Evolutionary conservation across 35 echinoderm and acorn worm species (phyloP).

Genomic region (Lytechinus pictus): DNA sequence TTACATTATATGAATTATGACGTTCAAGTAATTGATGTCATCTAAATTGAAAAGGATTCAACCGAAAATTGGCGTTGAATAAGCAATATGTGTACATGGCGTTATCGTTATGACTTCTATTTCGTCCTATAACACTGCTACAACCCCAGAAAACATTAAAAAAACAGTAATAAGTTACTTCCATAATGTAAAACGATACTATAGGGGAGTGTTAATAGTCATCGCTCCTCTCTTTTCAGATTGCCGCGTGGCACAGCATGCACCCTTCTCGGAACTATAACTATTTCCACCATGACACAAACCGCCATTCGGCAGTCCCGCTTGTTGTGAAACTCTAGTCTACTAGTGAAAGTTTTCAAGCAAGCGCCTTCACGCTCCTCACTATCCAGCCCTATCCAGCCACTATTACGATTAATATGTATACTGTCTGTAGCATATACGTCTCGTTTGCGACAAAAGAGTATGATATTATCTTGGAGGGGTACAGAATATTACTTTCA

Average conservation of each 20-base stretch:
- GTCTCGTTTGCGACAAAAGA: background rate
- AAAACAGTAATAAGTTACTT: too few species aligned
- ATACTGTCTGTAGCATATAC: background rate
- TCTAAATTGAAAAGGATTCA: too few species aligned
- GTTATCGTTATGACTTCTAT: too few species aligned
- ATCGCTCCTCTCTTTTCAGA: too few species aligned
- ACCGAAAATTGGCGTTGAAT: too few species aligned
- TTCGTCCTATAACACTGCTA: too few species aligned
- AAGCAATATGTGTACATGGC: too few species aligned
- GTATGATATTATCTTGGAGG: background rate
- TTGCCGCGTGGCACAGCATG: background rate
- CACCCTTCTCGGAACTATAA: background rate
- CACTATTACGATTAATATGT: background rate
- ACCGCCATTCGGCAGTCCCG: background rate
- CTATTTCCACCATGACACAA: background rate
- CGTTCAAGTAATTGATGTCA: too few species aligned
- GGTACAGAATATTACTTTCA: background rate
- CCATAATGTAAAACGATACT: too few species aligned
- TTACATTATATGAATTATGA: too few species aligned
- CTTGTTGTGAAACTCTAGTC: background rate
- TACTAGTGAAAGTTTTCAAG: background rate
- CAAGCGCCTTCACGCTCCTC: background rate
- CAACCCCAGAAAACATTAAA: too few species aligned
- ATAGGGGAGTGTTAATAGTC: too few species aligned
- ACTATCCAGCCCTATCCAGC: background rate